phyloP scores from a whole-genome alignment of 2,113 vertebrate species.

The Motacilla alba region DNA sequence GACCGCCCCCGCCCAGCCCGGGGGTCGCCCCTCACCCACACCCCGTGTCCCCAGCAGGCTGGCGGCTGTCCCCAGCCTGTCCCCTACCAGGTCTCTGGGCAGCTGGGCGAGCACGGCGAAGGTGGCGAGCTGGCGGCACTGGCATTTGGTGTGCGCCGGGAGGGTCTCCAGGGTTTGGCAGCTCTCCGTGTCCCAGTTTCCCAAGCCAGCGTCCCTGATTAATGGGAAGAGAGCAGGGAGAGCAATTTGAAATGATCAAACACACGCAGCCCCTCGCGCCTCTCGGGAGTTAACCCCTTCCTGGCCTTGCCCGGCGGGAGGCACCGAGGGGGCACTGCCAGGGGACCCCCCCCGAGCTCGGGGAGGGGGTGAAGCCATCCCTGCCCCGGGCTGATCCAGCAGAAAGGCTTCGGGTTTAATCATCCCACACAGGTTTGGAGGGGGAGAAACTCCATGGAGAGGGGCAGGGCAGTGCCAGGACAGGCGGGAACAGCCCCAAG shows the following conservation, averaged over 20 bases:
- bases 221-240: conserved; percentile 14
- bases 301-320: neutral
- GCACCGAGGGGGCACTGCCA: accelerated
- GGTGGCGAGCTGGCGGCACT: conserved; percentile 93
- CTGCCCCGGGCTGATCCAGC: neutral
- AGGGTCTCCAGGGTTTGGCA: conserved; percentile 93
- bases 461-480: neutral
- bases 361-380: neutral
- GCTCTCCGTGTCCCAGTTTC: conserved; percentile 95
- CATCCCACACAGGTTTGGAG: neutral
- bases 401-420: neutral
- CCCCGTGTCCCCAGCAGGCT: neutral
- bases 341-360: neutral
- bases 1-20: accelerated
- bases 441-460: accelerated
- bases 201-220: conserved; percentile 89
- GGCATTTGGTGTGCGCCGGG: conserved; percentile 92
- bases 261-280: neutral
- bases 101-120: conserved; percentile 94
- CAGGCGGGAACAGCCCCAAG: neutral
- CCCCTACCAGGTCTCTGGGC: conserved; percentile 90
- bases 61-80: neutral
- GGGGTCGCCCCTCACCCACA: accelerated
- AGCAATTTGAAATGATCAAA: conserved; percentile 45
- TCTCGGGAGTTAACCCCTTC: neutral